Conservation (phyloP, 2,888 invertebrate species). For the Ornithoptera alexandrae region DNA sequence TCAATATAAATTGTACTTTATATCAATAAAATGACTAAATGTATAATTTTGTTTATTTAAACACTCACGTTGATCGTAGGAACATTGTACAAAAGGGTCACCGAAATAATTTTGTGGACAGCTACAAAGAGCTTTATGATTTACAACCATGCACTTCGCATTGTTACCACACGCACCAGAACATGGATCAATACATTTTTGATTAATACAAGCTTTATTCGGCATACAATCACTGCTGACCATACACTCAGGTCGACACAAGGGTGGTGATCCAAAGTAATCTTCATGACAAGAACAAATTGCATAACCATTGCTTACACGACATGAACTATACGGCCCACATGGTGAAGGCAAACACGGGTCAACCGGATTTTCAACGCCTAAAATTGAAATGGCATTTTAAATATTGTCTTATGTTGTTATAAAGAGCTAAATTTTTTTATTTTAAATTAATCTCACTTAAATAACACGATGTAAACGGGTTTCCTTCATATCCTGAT, state of each 20-base stretch:
- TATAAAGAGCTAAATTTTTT: not conserved
- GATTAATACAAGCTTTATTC: constrained; percentile 88
- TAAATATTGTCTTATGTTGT: not conserved
- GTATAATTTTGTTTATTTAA: not conserved
- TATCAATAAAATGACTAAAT: not conserved
- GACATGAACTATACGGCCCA: constrained; percentile 89
- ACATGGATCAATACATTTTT: constrained; percentile 91
- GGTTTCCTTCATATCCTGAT: constrained; percentile 88
- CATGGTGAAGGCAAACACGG: constrained; percentile 85
- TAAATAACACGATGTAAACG: constrained; percentile 85
- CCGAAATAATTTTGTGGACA: constrained; percentile 87
- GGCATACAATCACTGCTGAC: constrained; percentile 90
- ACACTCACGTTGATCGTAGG: constrained; percentile 83
- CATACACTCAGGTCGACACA: constrained; percentile 90
- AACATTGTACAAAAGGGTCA: constrained; percentile 89
- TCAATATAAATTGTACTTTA: not conserved
- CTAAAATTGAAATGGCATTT: constrained; percentile 29
- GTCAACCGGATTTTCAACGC: constrained; percentile 63
- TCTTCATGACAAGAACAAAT: constrained; percentile 89
- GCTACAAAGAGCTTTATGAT: constrained; percentile 92
- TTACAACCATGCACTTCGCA: constrained; percentile 90
- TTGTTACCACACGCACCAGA: constrained; percentile 90
- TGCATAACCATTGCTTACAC: constrained; percentile 85
- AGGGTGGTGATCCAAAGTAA: constrained; percentile 89
- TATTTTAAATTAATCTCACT: constrained; percentile 45